A percentile compares a stretch with the other conserved stretches of the same genome.
phyloP scores from a whole-genome alignment of 2,888 invertebrate species.

The Heliconius cydno region DNA sequence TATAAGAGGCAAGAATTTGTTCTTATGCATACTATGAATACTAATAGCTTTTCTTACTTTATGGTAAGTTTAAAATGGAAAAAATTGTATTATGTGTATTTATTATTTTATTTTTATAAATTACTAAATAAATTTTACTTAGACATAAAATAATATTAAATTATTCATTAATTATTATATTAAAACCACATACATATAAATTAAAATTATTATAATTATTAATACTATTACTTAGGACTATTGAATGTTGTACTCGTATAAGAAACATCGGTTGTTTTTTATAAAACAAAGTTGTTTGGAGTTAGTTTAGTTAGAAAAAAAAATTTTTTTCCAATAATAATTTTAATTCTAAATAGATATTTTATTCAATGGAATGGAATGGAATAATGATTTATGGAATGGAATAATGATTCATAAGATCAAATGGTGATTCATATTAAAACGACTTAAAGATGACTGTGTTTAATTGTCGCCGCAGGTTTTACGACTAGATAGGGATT shows the following conservation, averaged over 20 bases:
- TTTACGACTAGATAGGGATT: constrained; percentile 48
- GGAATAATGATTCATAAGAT: constrained; percentile 16
- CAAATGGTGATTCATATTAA: constrained; percentile 38
- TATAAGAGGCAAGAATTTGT: constrained; percentile 28
- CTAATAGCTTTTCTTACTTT: constrained; percentile 32
- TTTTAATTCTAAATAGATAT: background rate
- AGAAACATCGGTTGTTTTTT: too few relatives aligned
- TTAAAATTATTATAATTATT: too few relatives aligned
- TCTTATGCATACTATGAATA: constrained; percentile 36
- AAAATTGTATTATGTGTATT: background rate
- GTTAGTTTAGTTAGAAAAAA: too few relatives aligned
- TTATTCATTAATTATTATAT: too few relatives aligned
- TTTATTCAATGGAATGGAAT: background rate
- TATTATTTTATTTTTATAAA: background rate
- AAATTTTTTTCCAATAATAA: background rate
- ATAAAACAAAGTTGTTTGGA: too few relatives aligned
- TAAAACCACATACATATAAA: too few relatives aligned
- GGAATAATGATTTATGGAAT: too few relatives aligned
- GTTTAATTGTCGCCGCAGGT: constrained; percentile 52
- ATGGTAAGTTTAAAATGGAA: constrained; percentile 30
- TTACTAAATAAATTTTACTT: too few relatives aligned
- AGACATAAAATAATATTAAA: too few relatives aligned
- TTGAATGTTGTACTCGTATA: too few relatives aligned
- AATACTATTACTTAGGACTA: too few relatives aligned
- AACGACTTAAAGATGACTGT: constrained; percentile 45